These are phyloP conservation scores for Mormyrus proboscirostris DNA, from an alignment of 2,797 vertebrate genomes.

Conservation along the genomic window DNA sequence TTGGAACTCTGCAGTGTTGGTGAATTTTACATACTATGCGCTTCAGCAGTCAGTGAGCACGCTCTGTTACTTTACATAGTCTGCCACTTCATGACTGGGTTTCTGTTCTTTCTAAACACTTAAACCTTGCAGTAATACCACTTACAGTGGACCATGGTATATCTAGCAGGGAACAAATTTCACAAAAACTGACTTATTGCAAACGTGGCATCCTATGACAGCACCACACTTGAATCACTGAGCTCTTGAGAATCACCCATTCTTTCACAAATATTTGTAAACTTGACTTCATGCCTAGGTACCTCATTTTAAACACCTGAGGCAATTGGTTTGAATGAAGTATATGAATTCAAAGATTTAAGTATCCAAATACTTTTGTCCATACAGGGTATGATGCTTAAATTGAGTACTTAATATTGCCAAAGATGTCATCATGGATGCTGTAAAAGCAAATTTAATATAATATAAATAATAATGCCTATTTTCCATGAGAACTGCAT, in stretches of 20 bases:
- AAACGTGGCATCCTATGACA: neutral
- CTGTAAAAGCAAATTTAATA: neutral
- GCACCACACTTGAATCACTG: neutral
- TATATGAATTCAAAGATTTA: neutral
- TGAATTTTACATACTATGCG: neutral
- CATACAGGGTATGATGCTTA: neutral
- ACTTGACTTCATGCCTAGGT: neutral
- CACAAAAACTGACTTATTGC: neutral
- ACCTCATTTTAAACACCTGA: neutral
- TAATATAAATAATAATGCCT: neutral
- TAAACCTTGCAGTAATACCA: neutral
- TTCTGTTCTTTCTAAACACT: neutral
- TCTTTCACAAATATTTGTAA: neutral
- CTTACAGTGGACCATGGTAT: neutral
- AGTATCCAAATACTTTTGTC: neutral
- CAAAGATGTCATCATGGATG: neutral
- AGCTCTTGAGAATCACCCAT: neutral
- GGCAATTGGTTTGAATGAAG: neutral
- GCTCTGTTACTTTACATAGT: neutral
- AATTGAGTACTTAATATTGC: neutral
- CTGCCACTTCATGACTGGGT: neutral
- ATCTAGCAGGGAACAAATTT: neutral
- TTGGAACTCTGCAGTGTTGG: neutral
- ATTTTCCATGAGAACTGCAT: neutral
- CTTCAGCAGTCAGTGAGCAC: neutral